Evolutionary conservation across 2,113 vertebrate genomes (phyloP).

Genomic region (Ahaetulla prasina): DNA sequence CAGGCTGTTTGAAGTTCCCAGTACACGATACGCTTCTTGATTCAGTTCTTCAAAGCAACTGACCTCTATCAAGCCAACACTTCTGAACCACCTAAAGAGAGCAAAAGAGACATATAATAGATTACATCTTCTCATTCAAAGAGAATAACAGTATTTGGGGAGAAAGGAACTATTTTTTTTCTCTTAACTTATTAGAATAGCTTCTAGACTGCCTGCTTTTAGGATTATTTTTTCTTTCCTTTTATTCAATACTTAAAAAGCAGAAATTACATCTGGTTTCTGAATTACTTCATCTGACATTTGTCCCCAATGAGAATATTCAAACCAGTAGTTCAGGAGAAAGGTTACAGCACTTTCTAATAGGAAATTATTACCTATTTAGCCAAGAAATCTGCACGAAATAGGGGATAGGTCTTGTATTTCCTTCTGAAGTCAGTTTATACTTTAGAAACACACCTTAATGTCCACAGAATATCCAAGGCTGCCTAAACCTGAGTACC

Average conservation of each 20-base stretch:
- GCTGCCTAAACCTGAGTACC: neutral
- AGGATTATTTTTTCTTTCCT: neutral
- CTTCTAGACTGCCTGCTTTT: neutral
- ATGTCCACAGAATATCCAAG: neutral
- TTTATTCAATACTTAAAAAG: neutral
- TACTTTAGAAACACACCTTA: neutral
- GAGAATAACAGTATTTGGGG: neutral
- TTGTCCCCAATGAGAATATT: neutral
- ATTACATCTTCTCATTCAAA: neutral
- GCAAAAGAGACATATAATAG: neutral
- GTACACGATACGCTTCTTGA: neutral
- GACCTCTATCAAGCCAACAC: neutral
- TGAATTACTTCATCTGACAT: neutral
- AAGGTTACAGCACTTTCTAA: neutral
- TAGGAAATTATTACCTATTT: neutral
- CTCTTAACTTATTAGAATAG: neutral
- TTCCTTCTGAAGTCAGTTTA: neutral
- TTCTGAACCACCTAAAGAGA: conserved; percentile 24
- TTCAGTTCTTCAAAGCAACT: neutral
- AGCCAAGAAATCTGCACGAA: no score
- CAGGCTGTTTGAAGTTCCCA: conserved; percentile 4
- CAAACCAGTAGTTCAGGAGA: no score
- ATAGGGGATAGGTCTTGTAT: neutral
- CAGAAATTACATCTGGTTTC: neutral
- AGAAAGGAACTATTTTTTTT: neutral